These are phyloP conservation scores for Iselma pallidipennis DNA, from an alignment of 2,888 invertebrate species.

Conservation along the genomic window DNA sequence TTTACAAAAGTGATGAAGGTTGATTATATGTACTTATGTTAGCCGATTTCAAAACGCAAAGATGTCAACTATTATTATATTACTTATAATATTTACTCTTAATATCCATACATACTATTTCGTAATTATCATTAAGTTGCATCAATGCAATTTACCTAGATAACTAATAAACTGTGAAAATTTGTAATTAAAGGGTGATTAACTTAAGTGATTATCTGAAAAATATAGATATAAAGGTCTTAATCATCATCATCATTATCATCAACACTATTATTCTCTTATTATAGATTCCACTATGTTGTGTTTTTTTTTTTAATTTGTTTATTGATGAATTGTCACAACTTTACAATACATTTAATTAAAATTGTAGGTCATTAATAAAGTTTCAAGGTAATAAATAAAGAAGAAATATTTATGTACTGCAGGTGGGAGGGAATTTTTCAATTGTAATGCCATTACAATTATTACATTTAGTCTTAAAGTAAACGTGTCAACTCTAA, in stretches of 20 bases:
- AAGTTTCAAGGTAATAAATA: background rate
- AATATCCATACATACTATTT: background rate
- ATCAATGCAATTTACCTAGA: background rate
- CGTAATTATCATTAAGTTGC: background rate
- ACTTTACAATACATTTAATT: too few species aligned
- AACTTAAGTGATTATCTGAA: background rate
- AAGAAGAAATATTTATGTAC: too few species aligned
- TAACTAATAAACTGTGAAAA: background rate
- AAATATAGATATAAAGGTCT: background rate
- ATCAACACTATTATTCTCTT: too few species aligned
- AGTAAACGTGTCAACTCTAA: too few species aligned
- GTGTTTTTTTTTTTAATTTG: too few species aligned
- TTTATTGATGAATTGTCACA: too few species aligned
- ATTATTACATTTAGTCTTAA: background rate
- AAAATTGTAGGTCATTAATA: background rate
- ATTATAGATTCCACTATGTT: too few species aligned
- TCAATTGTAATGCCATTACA: background rate
- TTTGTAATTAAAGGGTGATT: background rate
- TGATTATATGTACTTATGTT: background rate
- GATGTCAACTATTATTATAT: background rate
- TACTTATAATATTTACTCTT: background rate
- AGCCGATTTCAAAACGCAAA: background rate
- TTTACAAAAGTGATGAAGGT: background rate
- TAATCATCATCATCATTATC: too few species aligned
- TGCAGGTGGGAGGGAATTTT: too few species aligned